Percentiles rank a stretch among this genome's conserved stretches.
These are phyloP conservation scores for Pterocles orientalis DNA, from an alignment of 2,113 vertebrate genomes.

Conservation along the genomic window DNA sequence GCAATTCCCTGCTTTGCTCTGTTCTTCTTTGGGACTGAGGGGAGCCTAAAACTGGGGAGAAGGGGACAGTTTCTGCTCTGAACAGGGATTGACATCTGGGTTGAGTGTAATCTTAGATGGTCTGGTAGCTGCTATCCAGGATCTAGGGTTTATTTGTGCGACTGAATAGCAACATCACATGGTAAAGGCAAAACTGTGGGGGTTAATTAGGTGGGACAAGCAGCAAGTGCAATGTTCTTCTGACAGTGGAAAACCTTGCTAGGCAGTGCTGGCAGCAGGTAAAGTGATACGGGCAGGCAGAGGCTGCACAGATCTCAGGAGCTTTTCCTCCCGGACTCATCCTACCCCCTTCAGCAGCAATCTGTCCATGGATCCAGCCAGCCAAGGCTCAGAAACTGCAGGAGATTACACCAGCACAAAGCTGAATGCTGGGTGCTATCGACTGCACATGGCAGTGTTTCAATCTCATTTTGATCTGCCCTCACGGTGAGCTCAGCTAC, in stretches of 20 bases:
- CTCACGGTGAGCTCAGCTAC: neutral
- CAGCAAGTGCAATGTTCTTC: neutral
- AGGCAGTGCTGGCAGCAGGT: neutral
- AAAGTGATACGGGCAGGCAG: neutral
- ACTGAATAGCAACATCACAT: neutral
- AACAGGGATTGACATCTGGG: neutral
- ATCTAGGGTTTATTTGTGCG: neutral
- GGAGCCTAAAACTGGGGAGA: neutral
- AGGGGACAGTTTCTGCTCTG: neutral
- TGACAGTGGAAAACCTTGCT: neutral
- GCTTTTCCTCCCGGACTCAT: neutral
- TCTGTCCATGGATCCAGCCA: neutral
- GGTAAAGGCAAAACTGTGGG: neutral
- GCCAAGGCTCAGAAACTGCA: neutral
- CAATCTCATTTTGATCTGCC: neutral
- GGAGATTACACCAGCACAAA: neutral
- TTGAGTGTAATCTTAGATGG: neutral
- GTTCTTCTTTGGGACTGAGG: neutral
- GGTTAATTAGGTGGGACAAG: neutral
- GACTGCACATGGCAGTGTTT: neutral
- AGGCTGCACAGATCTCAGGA: neutral
- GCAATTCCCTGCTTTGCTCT: neutral
- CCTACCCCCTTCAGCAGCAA: neutral
- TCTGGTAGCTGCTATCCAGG: neutral
- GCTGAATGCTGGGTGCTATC: neutral